Evolutionary conservation across 2,797 vertebrate genomes (phyloP).

Genomic region (Amazonetta brasiliensis): DNA sequence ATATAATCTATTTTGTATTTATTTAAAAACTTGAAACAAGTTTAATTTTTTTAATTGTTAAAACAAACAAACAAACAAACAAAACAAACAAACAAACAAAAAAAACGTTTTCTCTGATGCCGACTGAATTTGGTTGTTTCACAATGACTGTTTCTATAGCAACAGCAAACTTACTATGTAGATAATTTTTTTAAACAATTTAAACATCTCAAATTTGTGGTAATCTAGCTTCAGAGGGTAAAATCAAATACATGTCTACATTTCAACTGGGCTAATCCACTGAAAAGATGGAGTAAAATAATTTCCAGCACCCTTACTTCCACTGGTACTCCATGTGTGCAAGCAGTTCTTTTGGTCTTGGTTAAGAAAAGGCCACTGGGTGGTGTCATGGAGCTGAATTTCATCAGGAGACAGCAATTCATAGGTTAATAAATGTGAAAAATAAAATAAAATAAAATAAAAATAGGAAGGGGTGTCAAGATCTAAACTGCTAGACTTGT

Average conservation of each 20-base stretch:
- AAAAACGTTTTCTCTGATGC: background rate
- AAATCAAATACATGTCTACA: background rate
- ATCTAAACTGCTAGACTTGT: background rate
- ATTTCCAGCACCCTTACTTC: background rate
- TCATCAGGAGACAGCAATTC: background rate
- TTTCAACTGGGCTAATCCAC: background rate
- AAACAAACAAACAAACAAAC: background rate
- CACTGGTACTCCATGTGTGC: background rate
- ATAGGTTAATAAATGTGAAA: background rate
- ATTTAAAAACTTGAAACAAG: background rate
- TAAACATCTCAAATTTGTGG: background rate
- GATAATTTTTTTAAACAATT: background rate
- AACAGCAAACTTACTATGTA: background rate
- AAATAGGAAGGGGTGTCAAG: background rate
- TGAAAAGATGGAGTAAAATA: background rate
- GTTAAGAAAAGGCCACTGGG: slow-evolving; percentile 64
- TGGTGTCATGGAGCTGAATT: slow-evolving; percentile 75
- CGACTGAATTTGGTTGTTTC: background rate
- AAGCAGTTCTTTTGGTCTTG: background rate
- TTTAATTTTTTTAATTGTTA: background rate
- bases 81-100: background rate
- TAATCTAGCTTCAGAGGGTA: background rate
- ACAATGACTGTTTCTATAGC: background rate
- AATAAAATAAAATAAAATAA: background rate
- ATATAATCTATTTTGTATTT: background rate